Percentiles rank a stretch among this genome's conserved stretches.
phyloP scores from a whole-genome alignment of 2,888 invertebrate genomes.

The Isoperla grammatica region DNA sequence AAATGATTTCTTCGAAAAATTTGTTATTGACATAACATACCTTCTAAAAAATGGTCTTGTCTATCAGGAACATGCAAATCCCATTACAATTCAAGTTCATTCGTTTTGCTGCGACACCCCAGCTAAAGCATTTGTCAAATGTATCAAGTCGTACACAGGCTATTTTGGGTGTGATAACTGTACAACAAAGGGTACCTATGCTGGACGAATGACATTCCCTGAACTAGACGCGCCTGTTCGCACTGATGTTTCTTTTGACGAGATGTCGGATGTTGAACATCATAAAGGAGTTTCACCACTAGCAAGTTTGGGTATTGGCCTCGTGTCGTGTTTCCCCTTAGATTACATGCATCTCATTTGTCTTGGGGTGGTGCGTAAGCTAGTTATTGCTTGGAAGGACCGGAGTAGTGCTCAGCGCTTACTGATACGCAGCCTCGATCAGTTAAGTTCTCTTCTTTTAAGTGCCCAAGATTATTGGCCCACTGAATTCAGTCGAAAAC shows the following conservation, averaged over 20 bases:
- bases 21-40: no score
- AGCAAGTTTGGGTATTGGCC: slow-evolving; percentile 18
- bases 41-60: no score
- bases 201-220: no score
- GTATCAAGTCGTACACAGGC: slow-evolving; percentile 22
- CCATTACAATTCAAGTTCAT: no score
- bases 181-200: background rate
- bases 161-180: slow-evolving; percentile 25
- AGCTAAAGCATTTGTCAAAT: slow-evolving; percentile 24
- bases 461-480: no score
- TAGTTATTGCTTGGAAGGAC: slow-evolving; percentile 23
- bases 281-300: slow-evolving; percentile 2
- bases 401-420: slow-evolving; percentile 17
- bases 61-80: no score
- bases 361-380: slow-evolving; percentile 23
- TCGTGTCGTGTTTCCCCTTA: slow-evolving; percentile 18
- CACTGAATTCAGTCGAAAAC: slow-evolving; percentile 35
- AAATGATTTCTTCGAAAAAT: no score
- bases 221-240: no score
- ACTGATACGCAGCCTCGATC: no score
- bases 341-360: slow-evolving; percentile 29
- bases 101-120: slow-evolving; percentile 23
- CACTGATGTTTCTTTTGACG: no score
- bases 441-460: no score
- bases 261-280: no score